Percentiles rank a stretch among this genome's conserved stretches.
Evolutionary conservation across 2,888 invertebrate species (phyloP).

Genomic region (Lypha dubia): DNA sequence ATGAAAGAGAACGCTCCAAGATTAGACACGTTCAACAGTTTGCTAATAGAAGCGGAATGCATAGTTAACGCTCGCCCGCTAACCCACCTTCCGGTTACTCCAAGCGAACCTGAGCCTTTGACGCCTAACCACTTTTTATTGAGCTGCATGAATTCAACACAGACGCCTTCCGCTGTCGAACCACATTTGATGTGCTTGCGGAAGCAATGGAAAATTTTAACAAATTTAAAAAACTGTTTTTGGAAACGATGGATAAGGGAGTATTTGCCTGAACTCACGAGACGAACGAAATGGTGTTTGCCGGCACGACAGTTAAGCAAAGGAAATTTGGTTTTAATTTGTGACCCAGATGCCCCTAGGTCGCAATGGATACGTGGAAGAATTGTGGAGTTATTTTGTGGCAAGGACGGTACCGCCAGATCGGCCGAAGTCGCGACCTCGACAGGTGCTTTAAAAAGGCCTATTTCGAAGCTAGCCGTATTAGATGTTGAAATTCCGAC

Average conservation of each 20-base stretch:
- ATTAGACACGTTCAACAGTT: too few relatives aligned
- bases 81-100: too few relatives aligned
- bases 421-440: neutral
- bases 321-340: neutral
- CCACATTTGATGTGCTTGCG: neutral
- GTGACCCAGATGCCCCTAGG: neutral
- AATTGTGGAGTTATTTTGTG: neutral
- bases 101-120: too few relatives aligned
- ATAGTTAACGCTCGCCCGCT: too few relatives aligned
- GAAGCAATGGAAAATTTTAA: too few relatives aligned
- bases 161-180: neutral
- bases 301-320: neutral
- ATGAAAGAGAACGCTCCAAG: too few relatives aligned
- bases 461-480: too few relatives aligned
- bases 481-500: too few relatives aligned
- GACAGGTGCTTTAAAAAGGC: too few relatives aligned
- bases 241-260: conserved; percentile 4
- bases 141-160: too few relatives aligned
- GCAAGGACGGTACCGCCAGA: neutral
- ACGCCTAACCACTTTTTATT: too few relatives aligned
- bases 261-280: neutral
- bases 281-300: neutral
- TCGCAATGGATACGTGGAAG: neutral
- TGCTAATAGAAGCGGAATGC: too few relatives aligned
- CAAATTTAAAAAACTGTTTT: conserved; percentile 8